Evolutionary conservation across 2,797 vertebrate genomes (phyloP).

Genomic region (Trachurus trachurus): DNA sequence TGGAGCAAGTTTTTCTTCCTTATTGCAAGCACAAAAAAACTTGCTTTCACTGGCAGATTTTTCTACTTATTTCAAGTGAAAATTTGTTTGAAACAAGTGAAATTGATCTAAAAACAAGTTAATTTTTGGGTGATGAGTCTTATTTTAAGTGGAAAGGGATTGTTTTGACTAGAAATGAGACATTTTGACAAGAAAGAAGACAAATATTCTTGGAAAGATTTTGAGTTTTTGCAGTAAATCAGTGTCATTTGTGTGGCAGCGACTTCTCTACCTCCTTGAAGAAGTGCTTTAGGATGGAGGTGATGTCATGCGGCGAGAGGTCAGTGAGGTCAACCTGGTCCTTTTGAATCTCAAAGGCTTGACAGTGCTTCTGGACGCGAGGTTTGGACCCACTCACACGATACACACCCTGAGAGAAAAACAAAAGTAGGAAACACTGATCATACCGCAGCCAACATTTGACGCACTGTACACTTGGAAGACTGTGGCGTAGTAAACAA

Average conservation of each 20-base stretch:
- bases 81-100: too few species aligned
- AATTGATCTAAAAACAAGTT: too few species aligned
- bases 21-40: too few species aligned
- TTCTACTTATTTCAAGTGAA: too few species aligned
- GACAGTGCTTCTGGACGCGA: conserved; percentile 92
- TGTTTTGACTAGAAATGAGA: too few species aligned
- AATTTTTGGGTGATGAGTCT: too few species aligned
- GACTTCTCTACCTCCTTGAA: conserved; percentile 91
- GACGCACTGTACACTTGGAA: background rate
- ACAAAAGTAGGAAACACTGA: conserved; percentile 17
- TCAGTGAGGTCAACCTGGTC: conserved; percentile 92
- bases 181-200: too few species aligned
- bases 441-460: background rate
- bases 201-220: too few species aligned
- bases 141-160: too few species aligned
- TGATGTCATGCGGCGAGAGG: conserved; percentile 93
- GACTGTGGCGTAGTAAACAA: background rate
- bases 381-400: conserved; percentile 94
- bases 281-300: conserved; percentile 93
- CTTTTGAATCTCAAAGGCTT: conserved; percentile 91
- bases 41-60: too few species aligned
- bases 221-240: too few species aligned
- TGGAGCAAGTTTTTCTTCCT: too few species aligned
- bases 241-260: background rate
- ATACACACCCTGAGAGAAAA: conserved; percentile 90